phyloP scores from a whole-genome alignment of 1,140 invertebrate genomes.

The Aphaenogaster rudis region DNA sequence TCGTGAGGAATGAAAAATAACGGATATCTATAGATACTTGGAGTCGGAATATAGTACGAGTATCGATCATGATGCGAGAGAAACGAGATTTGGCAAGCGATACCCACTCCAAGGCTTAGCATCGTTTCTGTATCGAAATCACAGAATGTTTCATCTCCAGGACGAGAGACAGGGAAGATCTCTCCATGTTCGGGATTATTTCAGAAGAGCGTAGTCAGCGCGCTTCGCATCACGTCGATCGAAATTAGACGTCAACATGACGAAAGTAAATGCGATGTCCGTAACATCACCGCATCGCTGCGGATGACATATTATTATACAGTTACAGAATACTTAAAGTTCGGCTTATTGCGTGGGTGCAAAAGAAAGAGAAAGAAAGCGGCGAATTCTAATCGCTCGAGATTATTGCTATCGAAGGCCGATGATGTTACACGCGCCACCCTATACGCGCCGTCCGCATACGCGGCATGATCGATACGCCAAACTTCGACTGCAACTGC shows the following conservation, averaged over 20 bases:
- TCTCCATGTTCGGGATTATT: not conserved
- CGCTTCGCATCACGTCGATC: not conserved
- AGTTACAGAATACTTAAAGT: not conserved
- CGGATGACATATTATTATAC: not conserved
- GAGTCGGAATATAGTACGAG: not conserved
- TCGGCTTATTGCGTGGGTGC: not conserved
- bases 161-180: not conserved
- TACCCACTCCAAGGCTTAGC: not conserved
- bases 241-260: slow-evolving; percentile 17
- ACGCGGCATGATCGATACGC: slow-evolving; percentile 7
- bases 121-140: not conserved
- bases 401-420: not conserved
- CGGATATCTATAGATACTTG: not conserved
- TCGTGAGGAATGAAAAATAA: slow-evolving; percentile 7
- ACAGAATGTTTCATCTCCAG: not conserved
- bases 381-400: not conserved
- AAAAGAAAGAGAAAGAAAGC: not conserved
- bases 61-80: not conserved
- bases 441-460: not conserved
- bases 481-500: slow-evolving; percentile 33
- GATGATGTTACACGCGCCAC: not conserved
- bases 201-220: slow-evolving; percentile 19
- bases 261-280: not conserved
- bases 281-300: not conserved
- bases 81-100: slow-evolving; percentile 5